A percentile compares a stretch with the other conserved stretches of the same genome.
Conservation (phyloP, 2,797 vertebrate species). For the Florisuga fusca region DNA sequence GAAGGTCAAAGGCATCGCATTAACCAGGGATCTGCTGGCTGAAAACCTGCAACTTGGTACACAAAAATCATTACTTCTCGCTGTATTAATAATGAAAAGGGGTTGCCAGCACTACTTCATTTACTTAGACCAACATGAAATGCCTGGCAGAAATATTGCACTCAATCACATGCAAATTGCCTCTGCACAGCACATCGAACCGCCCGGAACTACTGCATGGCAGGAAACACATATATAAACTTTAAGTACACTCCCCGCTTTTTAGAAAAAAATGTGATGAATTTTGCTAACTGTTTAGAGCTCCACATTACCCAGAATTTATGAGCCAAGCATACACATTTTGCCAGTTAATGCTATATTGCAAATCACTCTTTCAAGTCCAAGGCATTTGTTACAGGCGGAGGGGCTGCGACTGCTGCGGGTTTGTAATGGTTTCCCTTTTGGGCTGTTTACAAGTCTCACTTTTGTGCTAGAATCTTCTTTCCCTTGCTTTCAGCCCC, state of each 20-base stretch:
- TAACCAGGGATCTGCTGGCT: not conserved
- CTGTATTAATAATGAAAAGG: not conserved
- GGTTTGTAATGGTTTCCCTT: not conserved
- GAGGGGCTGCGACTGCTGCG: not conserved
- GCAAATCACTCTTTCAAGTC: not conserved
- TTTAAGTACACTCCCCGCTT: not conserved
- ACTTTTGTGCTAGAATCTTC: not conserved
- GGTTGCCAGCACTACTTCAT: constrained; percentile 17
- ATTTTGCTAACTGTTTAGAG: not conserved
- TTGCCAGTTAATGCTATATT: not conserved
- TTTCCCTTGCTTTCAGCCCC: not conserved
- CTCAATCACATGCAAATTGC: constrained; percentile 25
- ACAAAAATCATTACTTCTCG: constrained; percentile 18
- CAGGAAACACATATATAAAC: not conserved
- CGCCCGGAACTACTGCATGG: not conserved
- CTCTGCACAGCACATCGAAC: not conserved
- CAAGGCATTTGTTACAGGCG: not conserved
- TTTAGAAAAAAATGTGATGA: not conserved
- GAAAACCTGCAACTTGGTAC: not conserved
- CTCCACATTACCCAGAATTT: not conserved
- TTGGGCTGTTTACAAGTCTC: not conserved
- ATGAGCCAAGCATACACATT: not conserved
- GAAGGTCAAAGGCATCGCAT: not conserved
- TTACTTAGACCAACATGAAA: not conserved
- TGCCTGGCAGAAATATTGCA: not conserved